Evolutionary conservation across 2,888 invertebrate genomes (phyloP).

Genomic region (Xiphydria camelus): DNA sequence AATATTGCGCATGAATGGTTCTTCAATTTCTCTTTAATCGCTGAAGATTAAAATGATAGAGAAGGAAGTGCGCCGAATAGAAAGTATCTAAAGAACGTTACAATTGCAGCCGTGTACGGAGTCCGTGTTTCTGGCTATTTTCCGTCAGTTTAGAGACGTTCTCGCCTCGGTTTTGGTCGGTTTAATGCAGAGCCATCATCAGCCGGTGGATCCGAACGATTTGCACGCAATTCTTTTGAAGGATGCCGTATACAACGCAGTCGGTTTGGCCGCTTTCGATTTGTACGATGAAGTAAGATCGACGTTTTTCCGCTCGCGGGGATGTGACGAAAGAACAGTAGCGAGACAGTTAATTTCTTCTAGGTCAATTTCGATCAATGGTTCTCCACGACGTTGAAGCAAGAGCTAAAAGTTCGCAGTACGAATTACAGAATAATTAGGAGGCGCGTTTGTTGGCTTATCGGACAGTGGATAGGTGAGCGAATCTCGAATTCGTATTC

Average conservation of each 20-base stretch:
- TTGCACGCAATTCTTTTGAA: slow-evolving; percentile 80
- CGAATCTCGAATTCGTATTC: neutral
- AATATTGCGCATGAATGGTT: slow-evolving; percentile 39
- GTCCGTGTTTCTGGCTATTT: slow-evolving; percentile 80
- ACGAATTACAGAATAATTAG: slow-evolving; percentile 83
- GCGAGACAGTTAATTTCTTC: too few relatives aligned
- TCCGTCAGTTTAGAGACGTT: slow-evolving; percentile 75
- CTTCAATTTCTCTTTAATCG: slow-evolving; percentile 7
- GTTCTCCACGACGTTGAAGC: slow-evolving; percentile 80
- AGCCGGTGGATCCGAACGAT: slow-evolving; percentile 71
- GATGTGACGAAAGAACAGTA: too few relatives aligned
- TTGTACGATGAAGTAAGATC: slow-evolving; percentile 80
- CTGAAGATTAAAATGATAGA: neutral
- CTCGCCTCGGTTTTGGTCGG: slow-evolving; percentile 76
- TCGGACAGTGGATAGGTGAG: slow-evolving; percentile 72
- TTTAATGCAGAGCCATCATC: slow-evolving; percentile 69
- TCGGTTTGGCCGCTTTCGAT: slow-evolving; percentile 85
- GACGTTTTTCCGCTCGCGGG: too few relatives aligned
- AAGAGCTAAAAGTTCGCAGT: slow-evolving; percentile 81
- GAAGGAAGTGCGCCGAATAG: neutral
- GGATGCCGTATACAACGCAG: slow-evolving; percentile 93
- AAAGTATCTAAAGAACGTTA: slow-evolving; percentile 13
- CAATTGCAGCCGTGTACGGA: slow-evolving; percentile 81
- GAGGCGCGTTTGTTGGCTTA: slow-evolving; percentile 81
- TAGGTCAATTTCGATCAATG: slow-evolving; percentile 90